These are phyloP conservation scores for Acanthosepion esculentum DNA, from an alignment of 2,888 invertebrate genomes.

Conservation along the genomic window DNA sequence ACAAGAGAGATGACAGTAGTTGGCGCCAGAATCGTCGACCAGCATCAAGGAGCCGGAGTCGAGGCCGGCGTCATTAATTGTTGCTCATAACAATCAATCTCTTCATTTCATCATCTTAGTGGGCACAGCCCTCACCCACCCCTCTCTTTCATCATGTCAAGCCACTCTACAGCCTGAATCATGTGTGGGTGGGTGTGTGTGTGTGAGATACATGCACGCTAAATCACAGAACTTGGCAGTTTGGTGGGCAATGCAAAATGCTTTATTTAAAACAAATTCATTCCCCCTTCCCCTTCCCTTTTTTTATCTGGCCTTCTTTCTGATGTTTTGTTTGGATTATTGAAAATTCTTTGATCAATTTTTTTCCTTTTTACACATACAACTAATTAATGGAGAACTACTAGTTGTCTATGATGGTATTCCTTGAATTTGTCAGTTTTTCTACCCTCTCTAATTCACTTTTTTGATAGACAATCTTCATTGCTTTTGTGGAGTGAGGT, in stretches of 20 bases:
- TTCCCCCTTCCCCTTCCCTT: not conserved
- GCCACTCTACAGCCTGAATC: not conserved
- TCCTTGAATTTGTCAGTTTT: no score
- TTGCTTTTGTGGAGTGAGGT: no score
- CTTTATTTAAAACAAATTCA: not conserved
- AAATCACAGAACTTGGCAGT: not conserved
- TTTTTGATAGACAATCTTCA: no score
- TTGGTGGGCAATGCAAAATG: not conserved
- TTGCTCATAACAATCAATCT: not conserved
- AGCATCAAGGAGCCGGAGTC: slow-evolving; percentile 8
- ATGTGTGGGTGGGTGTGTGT: no score
- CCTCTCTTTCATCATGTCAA: not conserved
- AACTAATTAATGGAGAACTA: no score
- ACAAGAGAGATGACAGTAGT: slow-evolving; percentile 4
- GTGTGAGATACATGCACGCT: not conserved
- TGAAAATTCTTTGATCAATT: not conserved
- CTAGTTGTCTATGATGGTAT: no score
- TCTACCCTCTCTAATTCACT: no score
- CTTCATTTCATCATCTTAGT: not conserved
- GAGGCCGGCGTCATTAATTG: not conserved
- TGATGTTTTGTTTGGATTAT: not conserved
- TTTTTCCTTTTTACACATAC: no score
- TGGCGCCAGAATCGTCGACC: slow-evolving; percentile 43
- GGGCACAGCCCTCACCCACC: not conserved
- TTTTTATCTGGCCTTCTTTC: not conserved